Base-by-base conservation (phyloP, 2,888 invertebrate genomes). In the Thecocarcelia acutangulata region DNA sequence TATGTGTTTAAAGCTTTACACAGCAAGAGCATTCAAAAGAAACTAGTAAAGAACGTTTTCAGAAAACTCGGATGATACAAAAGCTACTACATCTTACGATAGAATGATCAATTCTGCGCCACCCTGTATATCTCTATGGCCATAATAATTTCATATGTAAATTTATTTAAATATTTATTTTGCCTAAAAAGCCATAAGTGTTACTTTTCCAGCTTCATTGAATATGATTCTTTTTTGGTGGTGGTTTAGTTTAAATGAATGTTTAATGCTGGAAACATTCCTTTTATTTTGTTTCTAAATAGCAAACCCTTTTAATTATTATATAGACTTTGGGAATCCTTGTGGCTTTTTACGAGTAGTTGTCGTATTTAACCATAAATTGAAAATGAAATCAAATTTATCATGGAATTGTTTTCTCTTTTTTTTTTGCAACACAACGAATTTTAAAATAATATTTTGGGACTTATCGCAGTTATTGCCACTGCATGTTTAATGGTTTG, bases 101-200 rank as follows among this genome's bases (percentile, higher is more conserved):
- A n/a, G n/a, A n/a, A n/a, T n/a, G n/a, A n/a, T n/a, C n/a, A n/a
- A n/a, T n/a, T n/a, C n/a, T n/a, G n/a, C n/a, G n/a, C n/a, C n/a
- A n/a, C n/a, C n/a, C n/a, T n/a, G n/a, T n/a, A n/a, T n/a, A n/a
- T n/a, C n/a, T n/a, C n/a, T n/a, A n/a, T n/a, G n/a, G 33, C 59
- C 21, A 5, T 44, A 44, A 52, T 42, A 64, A 84, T 84, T 85
- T 85, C 83, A 83, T 84, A 85, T 85, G 85, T 82, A 85, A 85
- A 85, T 85, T 72, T 66, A 73, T 74, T 77, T 64, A 42, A 46
- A 66, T 64, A 64, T 50, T 74, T 78, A 37, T 54, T 74, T 78
- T 28, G 8, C 50, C 15, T 3, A n/a, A 58, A 28, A 21, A 42
- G 12, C 3, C 61, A 37, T 59, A 50, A 40, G 40, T 54, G 17